Evolutionary conservation across 2,797 vertebrate species (phyloP).

Genomic region (Streptopelia turtur): DNA sequence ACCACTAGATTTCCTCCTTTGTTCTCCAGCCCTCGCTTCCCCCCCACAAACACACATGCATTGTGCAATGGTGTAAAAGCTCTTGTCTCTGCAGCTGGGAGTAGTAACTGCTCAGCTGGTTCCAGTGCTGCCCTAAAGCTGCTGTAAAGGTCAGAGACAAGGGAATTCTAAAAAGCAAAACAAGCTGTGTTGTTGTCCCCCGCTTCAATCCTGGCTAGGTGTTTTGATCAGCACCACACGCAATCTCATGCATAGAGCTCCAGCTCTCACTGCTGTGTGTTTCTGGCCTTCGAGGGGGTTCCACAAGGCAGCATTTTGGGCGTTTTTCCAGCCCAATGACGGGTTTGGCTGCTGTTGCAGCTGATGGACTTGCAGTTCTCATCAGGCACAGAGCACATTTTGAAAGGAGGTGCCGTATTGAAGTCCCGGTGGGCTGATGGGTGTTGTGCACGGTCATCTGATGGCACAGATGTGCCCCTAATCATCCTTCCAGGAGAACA

Average conservation of each 20-base stretch:
- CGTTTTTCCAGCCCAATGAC: not conserved
- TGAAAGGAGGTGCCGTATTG: conserved; percentile 68
- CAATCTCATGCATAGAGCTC: not conserved
- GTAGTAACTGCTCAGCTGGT: conserved; percentile 68
- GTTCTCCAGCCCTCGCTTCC: conserved; percentile 48
- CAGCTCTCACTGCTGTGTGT: rapidly evolving
- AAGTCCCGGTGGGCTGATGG: conserved; percentile 56
- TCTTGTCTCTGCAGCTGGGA: conserved; percentile 63
- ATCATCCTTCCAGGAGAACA: conserved; percentile 60
- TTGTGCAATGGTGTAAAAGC: conserved; percentile 68
- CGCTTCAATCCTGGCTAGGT: not conserved
- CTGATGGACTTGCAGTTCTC: conserved; percentile 44
- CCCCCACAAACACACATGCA: not conserved
- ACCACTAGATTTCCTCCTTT: conserved; percentile 64
- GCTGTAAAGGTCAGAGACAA: conserved; percentile 64
- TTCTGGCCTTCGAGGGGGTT: not conserved
- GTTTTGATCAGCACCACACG: conserved; percentile 40
- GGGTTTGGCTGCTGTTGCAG: not conserved
- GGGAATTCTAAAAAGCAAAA: conserved; percentile 63
- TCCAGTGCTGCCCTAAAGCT: conserved; percentile 63
- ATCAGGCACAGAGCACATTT: conserved; percentile 56
- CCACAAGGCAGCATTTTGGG: not conserved
- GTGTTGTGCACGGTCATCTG: conserved; percentile 55
- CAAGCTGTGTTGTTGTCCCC: conserved; percentile 12
- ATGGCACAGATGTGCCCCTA: conserved; percentile 71